phyloP scores from a whole-genome alignment of 2,113 vertebrate genomes.

The Catharus fuscescens region DNA sequence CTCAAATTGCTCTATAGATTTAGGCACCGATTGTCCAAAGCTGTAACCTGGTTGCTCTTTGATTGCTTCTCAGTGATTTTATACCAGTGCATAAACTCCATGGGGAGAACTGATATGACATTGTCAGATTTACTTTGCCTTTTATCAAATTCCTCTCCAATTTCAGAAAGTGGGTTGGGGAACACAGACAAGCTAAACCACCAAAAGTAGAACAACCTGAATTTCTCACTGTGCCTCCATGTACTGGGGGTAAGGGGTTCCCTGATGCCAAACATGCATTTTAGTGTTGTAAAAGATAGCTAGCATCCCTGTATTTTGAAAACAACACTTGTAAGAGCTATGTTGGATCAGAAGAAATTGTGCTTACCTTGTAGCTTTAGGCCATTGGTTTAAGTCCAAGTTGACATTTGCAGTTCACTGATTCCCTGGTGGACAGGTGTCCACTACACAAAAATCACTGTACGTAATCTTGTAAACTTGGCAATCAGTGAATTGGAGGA shows the following conservation, averaged over 20 bases:
- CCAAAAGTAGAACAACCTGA: neutral
- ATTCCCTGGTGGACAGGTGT: neutral
- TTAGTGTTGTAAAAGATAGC: conserved; percentile 9
- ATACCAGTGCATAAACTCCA: neutral
- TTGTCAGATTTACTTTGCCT: neutral
- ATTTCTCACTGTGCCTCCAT: neutral
- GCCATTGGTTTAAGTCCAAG: conserved; percentile 45
- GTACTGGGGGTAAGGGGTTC: neutral
- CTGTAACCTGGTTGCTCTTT: neutral
- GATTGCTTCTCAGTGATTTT: conserved; percentile 62
- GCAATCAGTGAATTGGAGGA: neutral
- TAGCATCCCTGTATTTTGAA: conserved; percentile 9
- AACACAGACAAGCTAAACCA: neutral
- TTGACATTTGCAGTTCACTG: conserved; percentile 29
- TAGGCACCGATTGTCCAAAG: conserved; percentile 32
- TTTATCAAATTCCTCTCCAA: neutral
- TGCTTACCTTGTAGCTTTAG: conserved; percentile 53
- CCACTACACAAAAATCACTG: neutral
- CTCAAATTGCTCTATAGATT: conserved; percentile 18
- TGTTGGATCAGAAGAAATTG: conserved; percentile 8
- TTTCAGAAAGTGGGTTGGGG: neutral
- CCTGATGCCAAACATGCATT: neutral
- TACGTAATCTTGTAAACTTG: conserved; percentile 19
- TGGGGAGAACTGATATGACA: neutral
- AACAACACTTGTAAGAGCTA: conserved; percentile 1